A percentile compares a stretch with the other conserved stretches of the same genome.
These are phyloP conservation scores for Neogobius melanostomus DNA, from an alignment of 2,113 vertebrate species.

Conservation along the genomic window DNA sequence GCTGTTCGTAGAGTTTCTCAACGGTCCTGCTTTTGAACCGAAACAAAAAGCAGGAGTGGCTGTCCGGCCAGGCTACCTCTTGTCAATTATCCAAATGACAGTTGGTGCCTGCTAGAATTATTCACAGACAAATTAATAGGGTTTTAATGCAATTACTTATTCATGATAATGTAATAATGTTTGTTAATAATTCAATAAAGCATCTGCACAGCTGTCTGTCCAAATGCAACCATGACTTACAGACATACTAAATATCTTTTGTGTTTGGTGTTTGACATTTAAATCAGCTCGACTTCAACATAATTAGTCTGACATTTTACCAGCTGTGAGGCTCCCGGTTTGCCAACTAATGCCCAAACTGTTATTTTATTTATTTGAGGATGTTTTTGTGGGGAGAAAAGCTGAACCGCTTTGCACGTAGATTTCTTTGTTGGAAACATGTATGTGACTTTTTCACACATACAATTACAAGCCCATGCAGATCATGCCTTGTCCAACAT, in stretches of 20 bases:
- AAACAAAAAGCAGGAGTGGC: too few relatives aligned
- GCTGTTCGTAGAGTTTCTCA: too few relatives aligned
- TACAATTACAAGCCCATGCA: too few relatives aligned
- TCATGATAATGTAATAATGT: slow-evolving; percentile 38
- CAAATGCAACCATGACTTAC: neutral
- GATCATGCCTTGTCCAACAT: too few relatives aligned
- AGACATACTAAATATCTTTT: neutral
- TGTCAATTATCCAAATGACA: slow-evolving; percentile 2
- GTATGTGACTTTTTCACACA: too few relatives aligned
- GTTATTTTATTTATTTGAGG: neutral
- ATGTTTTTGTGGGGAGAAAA: too few relatives aligned
- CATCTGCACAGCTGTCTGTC: slow-evolving; percentile 7
- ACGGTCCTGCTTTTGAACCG: too few relatives aligned
- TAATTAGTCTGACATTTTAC: neutral
- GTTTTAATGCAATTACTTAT: slow-evolving; percentile 35
- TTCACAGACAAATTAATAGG: neutral
- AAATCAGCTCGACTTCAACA: neutral
- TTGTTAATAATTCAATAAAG: slow-evolving; percentile 34
- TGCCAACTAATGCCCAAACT: too few relatives aligned
- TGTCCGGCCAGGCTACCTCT: neutral
- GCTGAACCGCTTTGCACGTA: too few relatives aligned
- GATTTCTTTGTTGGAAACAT: too few relatives aligned
- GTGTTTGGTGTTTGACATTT: neutral
- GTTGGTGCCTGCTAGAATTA: neutral
- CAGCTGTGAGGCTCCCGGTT: neutral